phyloP scores from a whole-genome alignment of 2,888 invertebrate species.

The Adelognathus sp. region DNA sequence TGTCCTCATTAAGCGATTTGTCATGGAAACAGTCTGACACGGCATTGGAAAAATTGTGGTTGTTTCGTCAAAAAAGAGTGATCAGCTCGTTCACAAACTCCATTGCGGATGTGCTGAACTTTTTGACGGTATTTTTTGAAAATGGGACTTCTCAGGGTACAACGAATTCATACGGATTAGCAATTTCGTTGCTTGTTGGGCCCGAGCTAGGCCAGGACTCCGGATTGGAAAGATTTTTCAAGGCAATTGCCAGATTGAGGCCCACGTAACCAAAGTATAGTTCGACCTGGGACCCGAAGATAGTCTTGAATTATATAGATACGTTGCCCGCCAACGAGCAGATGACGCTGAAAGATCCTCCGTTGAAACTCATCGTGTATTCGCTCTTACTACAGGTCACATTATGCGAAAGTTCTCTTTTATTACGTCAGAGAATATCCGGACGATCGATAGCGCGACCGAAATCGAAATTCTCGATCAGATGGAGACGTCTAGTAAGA shows the following conservation, averaged over 20 bases:
- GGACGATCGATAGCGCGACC: neutral
- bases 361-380: constrained; percentile 50
- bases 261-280: constrained; percentile 55
- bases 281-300: constrained; percentile 60
- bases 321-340: constrained; percentile 10
- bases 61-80: constrained; percentile 3
- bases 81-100: constrained; percentile 15
- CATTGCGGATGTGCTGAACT: constrained; percentile 20
- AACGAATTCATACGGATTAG: constrained; percentile 41
- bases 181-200: constrained; percentile 41
- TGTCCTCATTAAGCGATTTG: constrained; percentile 28
- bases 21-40: constrained; percentile 42
- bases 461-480: constrained; percentile 50
- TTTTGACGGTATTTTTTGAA: constrained; percentile 36
- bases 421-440: constrained; percentile 15
- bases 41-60: constrained; percentile 37
- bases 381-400: constrained; percentile 41
- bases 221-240: constrained; percentile 24
- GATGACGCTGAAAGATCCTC: neutral
- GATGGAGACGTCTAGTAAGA: constrained; percentile 40
- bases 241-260: neutral
- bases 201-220: constrained; percentile 37
- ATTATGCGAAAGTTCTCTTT: constrained; percentile 7
- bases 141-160: constrained; percentile 34
- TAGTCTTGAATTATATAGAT: constrained; percentile 49